Evolutionary conservation across 1,140 invertebrate genomes (phyloP), one percentile per base, ranked within the genome.

Genomic region (Yoshiicerus persimilis): DNA sequence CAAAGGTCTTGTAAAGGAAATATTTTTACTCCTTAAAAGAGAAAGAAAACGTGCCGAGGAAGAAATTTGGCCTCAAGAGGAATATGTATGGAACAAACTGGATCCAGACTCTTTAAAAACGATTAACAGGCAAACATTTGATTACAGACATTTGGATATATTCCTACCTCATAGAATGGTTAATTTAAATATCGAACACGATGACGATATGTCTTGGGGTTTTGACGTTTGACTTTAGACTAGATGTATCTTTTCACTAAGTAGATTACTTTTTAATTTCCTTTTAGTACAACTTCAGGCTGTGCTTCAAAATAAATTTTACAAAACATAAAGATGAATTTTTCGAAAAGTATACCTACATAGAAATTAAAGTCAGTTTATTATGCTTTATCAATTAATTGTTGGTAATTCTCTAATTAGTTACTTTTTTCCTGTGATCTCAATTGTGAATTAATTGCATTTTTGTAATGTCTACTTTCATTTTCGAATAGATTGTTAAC

Each of bases 1-100:
- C 38, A 87, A 64, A 38, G 23, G n/a, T 10, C 25, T 90, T 1
- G 25, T 64, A 11, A n/a, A 85, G 11, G 75, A 88, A 47, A 64
- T 91, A 32, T 20, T 91, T n/a, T 25, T 23, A 11, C 56, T 90
- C 8, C 62, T 90, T n/a, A 86, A 75, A 70, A 86, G 47, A 47
- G 27, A 86, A 0, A 30, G 90, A 16, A 86, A 87, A 11, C 23
- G 70, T 13, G 38, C 87, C 4, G 83, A 70, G 0, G 89, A 90
- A 84, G 87, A 89, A 84, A 88, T 88, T 56, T 89, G 88, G 86
- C 89, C 90, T 13, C 87, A 89, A 64, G 90, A 89, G 75, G 41
- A 77, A 62, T 89, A 89, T 34, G 56, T 87, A 1, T 90, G 90
- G 90, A 87, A 87, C 27, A 34, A 77, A 30, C 86, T 90, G 9